Conservation (phyloP, 2,797 vertebrate genomes). For the Antrozous pallidus region DNA sequence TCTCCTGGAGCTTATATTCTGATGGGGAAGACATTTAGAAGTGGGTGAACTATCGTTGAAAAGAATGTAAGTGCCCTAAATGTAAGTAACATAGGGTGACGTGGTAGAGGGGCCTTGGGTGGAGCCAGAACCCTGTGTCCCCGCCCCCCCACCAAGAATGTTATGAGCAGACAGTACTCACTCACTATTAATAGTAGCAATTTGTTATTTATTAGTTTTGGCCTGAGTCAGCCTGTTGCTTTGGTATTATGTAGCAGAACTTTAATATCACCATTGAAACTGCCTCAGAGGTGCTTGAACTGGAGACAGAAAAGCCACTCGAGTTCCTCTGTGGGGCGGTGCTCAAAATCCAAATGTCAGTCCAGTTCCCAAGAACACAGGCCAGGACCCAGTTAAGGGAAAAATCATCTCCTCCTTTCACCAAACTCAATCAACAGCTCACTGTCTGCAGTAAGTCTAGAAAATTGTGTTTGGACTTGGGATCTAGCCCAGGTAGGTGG, state of each 20-base stretch:
- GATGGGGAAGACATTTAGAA: neutral
- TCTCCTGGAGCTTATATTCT: neutral
- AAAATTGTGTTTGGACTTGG: neutral
- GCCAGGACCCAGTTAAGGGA: neutral
- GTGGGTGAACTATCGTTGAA: neutral
- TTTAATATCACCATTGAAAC: neutral
- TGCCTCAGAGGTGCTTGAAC: neutral
- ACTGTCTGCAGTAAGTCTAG: neutral
- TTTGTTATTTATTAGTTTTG: neutral
- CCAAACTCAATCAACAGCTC: neutral
- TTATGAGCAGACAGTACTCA: neutral
- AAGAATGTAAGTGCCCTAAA: neutral
- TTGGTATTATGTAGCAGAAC: neutral
- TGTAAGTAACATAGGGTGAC: neutral
- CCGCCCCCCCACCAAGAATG: rapidly evolving
- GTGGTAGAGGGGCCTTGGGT: neutral
- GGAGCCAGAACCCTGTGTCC: too few species aligned
- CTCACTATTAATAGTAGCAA: neutral
- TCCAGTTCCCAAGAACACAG: neutral
- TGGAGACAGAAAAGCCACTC: neutral
- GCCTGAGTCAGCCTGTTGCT: neutral
- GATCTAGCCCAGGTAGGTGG: neutral
- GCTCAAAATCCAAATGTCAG: neutral
- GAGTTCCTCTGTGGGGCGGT: neutral
- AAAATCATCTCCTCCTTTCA: neutral